These are phyloP conservation scores for Gnathonemus echidnorhynchus DNA, from an alignment of 2,113 vertebrate species.

Conservation along the genomic window DNA sequence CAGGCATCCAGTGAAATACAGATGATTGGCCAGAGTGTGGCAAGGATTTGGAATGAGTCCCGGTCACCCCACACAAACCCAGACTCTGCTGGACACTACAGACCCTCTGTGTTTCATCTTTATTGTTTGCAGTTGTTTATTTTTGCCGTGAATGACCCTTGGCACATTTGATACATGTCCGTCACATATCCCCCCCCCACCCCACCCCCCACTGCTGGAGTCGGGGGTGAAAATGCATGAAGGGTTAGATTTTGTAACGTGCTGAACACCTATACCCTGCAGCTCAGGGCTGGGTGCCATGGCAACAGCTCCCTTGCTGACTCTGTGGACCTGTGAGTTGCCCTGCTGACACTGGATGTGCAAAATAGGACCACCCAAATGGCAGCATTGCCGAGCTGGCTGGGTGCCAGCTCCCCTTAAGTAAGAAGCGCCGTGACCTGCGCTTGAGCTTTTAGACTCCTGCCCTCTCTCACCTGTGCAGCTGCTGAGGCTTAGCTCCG, in stretches of 20 bases:
- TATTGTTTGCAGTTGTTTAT: not conserved
- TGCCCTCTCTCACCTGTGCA: not conserved
- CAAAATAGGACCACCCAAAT: not conserved
- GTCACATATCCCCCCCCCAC: conserved; percentile 27
- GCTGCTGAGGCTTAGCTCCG: not conserved
- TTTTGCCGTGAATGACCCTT: not conserved
- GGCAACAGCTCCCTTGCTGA: not conserved
- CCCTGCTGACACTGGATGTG: not conserved
- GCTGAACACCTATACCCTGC: not conserved
- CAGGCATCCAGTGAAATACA: not conserved
- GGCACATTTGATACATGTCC: not conserved
- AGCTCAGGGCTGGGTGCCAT: not conserved
- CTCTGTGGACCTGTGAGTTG: not conserved
- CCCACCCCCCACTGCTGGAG: not conserved
- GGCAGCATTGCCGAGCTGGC: not conserved
- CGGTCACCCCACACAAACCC: not conserved
- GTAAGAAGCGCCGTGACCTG: not conserved
- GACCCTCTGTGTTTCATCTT: not conserved
- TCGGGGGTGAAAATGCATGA: not conserved
- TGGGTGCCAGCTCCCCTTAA: not conserved
- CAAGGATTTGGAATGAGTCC: not conserved
- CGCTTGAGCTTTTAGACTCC: not conserved
- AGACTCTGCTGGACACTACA: not conserved
- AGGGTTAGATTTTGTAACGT: not conserved
- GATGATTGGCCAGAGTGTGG: not conserved